Evolutionary conservation across 2,113 vertebrate genomes (phyloP).

Genomic region (Heterocephalus glaber): DNA sequence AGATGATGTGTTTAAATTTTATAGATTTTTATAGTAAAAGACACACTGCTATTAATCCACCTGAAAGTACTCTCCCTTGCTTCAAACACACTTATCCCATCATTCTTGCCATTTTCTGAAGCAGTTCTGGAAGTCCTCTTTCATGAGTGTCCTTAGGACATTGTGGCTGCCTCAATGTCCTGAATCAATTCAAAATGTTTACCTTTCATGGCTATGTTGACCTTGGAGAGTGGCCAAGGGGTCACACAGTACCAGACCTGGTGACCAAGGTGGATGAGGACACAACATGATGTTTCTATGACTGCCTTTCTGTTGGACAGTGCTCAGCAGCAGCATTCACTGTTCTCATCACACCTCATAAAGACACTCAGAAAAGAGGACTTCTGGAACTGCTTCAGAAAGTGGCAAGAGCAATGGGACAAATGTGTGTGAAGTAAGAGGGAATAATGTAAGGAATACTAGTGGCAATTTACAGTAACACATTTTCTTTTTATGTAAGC

Average conservation of each 20-base stretch:
- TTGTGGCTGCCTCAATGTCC: neutral
- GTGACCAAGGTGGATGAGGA: neutral
- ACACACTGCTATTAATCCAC: neutral
- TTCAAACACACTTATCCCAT: neutral
- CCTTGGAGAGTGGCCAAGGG: neutral
- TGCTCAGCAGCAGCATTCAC: no score
- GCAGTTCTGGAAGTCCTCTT: neutral
- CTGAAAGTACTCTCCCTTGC: neutral
- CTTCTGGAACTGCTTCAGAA: no score
- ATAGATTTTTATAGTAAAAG: neutral
- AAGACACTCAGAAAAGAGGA: neutral
- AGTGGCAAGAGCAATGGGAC: neutral
- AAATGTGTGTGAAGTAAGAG: neutral
- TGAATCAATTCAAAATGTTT: neutral
- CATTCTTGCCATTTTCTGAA: neutral
- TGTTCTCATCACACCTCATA: neutral
- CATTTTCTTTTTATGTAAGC: neutral
- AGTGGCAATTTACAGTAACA: neutral
- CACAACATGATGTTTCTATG: neutral
- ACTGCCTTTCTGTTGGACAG: neutral
- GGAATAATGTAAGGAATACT: no score
- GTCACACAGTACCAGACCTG: neutral
- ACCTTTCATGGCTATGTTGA: neutral
- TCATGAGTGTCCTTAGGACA: neutral
- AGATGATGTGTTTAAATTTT: neutral